Evolutionary conservation across 2,888 invertebrate species (phyloP), one percentile per base, ranked within the genome.

Genomic region (Coenonympha glycerion): DNA sequence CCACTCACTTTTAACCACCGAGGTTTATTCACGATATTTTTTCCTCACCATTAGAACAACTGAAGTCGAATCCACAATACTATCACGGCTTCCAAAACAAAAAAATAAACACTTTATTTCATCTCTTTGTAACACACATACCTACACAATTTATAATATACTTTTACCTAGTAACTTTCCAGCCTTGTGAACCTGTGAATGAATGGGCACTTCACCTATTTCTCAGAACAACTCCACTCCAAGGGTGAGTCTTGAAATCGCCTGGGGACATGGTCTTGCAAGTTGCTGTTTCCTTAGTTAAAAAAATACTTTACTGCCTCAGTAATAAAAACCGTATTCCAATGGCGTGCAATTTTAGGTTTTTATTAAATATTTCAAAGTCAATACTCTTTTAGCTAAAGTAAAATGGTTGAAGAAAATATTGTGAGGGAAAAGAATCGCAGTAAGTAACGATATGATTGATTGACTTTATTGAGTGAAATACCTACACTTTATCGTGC

Each of bases 121-220:
- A 37, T 22, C 13, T 36, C 9, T 39, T 13, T 22, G 39, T 39
- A 24, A 9, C 39, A 15, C 19, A 34, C 3, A 19, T 37, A 21
- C 28, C 11, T 6, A 41, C 26, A 5, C 16, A 2, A 8, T 42
- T 21, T 22, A 22, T 31, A n/a, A n/a, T n/a, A n/a, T n/a, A n/a
- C 21, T 31, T 31, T 55, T 52, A 55, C 55, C 55, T 31, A 55
- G 44, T 55, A 49, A 55, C 55, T 49, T 47, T 22, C 47, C 49
- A 55, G 55, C 52, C 52, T 55, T 55, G 49, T 49, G 52, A 49
- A 49, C 52, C 47, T 49, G 55, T 52, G 49, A 55, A 55, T 55
- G 55, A 55, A 55, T 55, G 49, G 55, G 15, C 44, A 21, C 42
- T 48, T 26, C 39, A 40, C 39, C 39, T 30, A 39, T 26, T 8